Evolutionary conservation across 1,140 invertebrate genomes (phyloP).

Genomic region (Galendromus occidentalis): DNA sequence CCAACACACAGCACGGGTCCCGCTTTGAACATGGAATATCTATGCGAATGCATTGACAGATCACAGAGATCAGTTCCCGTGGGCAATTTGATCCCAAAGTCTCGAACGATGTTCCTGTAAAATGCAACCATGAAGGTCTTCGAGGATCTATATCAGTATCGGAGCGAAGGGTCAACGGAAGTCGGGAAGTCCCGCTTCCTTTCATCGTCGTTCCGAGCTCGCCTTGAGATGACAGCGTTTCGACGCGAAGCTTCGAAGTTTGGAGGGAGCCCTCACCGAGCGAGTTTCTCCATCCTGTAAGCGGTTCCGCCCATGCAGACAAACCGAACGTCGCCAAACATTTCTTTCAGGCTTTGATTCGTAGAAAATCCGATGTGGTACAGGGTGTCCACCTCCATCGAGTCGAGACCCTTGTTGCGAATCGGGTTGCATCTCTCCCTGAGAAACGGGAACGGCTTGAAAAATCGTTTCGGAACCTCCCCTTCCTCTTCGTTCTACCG

Average conservation of each 20-base stretch:
- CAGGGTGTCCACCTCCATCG: neutral
- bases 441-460: too few species aligned
- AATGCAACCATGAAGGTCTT: too few species aligned
- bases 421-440: neutral
- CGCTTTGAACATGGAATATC: slow-evolving; percentile 94
- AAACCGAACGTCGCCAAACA: slow-evolving; percentile 42
- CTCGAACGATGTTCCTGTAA: slow-evolving; percentile 45
- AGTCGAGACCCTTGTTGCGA: neutral
- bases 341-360: neutral
- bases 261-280: slow-evolving; percentile 41
- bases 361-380: neutral
- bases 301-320: slow-evolving; percentile 94
- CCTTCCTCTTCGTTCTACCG: too few species aligned
- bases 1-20: slow-evolving; percentile 75
- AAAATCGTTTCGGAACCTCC: too few species aligned
- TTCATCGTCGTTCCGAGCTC: too few species aligned
- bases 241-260: too few species aligned
- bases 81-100: slow-evolving; percentile 69
- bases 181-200: too few species aligned
- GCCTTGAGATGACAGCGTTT: too few species aligned
- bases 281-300: slow-evolving; percentile 80
- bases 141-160: too few species aligned
- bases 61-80: slow-evolving; percentile 65
- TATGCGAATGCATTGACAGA: slow-evolving; percentile 72
- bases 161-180: too few species aligned